phyloP scores from a whole-genome alignment of 92 coral and sea anemone genomes.

The Palythoa grandis region DNA sequence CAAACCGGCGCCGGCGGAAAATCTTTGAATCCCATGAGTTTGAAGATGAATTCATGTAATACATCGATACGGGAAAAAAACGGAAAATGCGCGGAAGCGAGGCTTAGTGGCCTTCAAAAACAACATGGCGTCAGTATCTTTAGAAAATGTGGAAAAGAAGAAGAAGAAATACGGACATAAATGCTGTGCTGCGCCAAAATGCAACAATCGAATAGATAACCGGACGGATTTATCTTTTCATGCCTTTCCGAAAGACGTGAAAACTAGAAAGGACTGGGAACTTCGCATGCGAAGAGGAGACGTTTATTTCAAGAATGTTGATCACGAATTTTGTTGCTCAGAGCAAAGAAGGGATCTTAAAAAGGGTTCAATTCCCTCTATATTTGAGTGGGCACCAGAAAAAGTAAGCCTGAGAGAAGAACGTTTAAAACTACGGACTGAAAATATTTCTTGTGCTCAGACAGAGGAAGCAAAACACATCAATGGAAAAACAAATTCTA shows the following conservation, averaged over 20 bases:
- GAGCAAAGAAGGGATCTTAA: slow-evolving; percentile 59
- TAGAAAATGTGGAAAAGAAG: background rate
- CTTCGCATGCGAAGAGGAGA: slow-evolving; percentile 57
- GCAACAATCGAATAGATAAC: slow-evolving; percentile 53
- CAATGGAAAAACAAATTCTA: slow-evolving; percentile 17
- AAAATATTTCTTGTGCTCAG: slow-evolving; percentile 19
- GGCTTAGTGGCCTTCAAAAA: too few relatives aligned
- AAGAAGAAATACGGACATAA: slow-evolving; percentile 50
- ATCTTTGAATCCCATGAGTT: too few relatives aligned
- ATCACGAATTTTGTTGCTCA: slow-evolving; percentile 65
- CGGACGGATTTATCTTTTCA: slow-evolving; percentile 63
- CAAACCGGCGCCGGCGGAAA: too few relatives aligned
- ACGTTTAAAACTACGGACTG: slow-evolving; percentile 45
- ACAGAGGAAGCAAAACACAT: slow-evolving; percentile 9
- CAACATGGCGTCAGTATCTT: too few relatives aligned
- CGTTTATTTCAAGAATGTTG: slow-evolving; percentile 41
- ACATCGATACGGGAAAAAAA: too few relatives aligned
- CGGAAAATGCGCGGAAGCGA: too few relatives aligned
- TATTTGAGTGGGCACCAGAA: slow-evolving; percentile 60
- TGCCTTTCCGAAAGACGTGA: slow-evolving; percentile 45
- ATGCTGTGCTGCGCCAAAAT: slow-evolving; percentile 60
- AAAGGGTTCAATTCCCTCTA: slow-evolving; percentile 54
- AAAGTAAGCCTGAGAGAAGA: slow-evolving; percentile 41
- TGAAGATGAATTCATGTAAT: too few relatives aligned
- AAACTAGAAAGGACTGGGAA: slow-evolving; percentile 46